Evolutionary conservation across 2,888 invertebrate species (phyloP), one percentile per base, ranked within the genome.

Genomic region (Orchesellides sinensis): DNA sequence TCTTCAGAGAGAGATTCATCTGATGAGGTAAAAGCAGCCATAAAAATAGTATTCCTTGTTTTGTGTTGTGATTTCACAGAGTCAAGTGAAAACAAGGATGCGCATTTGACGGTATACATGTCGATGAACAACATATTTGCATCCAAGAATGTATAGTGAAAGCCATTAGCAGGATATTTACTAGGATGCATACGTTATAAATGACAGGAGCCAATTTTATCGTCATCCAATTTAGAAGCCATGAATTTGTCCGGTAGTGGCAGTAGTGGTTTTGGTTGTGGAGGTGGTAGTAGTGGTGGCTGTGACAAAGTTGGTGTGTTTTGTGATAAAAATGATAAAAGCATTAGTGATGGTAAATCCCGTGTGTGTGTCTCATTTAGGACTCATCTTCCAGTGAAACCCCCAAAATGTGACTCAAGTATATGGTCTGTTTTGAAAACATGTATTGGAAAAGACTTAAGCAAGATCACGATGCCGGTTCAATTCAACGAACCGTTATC

Each of bases 381-480:
- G 54, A 86, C 86, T 56, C 82, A 79, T 47, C 83, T 88, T 8
- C 87, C 87, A 8, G 84, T 83, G 14, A 85, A 86, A 75, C 89
- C 91, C 77, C 90, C 90, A 70, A 89, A 91, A 73, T 94, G 94
- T 91, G 95, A 96, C 90, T 95, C 95, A 91, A 95, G 95, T 90
- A 93, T 97, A 88, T 96, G 96, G 96, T 95, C 95, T 85, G 95
- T 96, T 87, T 92, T 97, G 89, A 96, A 96, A 92, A 95, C 96
- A 91, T 96, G 96, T 90, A 96, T 97, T 88, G 95, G 96, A 89
- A 96, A 96, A 92, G 98, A 98, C 91, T 92, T 98, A 88, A 96
- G 96, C 90, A 97, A 97, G 92, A 97, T 98, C 91, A 96, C 97
- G 45, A 97, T 98, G 96, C 98, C 98, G 84, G 96, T 98, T 86